Evolutionary conservation across 2,797 vertebrate species (phyloP).

Genomic region (Triplophysa bombifrons): DNA sequence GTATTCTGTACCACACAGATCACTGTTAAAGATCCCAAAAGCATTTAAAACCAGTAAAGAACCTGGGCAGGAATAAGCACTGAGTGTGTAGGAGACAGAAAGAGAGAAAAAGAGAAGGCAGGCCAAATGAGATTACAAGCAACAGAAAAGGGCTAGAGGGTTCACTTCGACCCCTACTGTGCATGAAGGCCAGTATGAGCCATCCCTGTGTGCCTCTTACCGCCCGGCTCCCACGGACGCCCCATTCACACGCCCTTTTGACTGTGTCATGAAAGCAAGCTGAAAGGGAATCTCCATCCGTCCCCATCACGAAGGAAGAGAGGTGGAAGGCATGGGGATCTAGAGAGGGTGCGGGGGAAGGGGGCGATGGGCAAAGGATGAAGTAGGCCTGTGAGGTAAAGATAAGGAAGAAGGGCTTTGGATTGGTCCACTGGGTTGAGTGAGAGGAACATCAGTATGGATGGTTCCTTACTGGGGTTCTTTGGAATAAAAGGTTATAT

Average conservation of each 20-base stretch:
- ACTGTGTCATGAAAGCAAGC: constrained; percentile 85
- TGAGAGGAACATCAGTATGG: constrained; percentile 29
- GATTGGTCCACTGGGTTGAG: background rate
- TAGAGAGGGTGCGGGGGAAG: constrained; percentile 66
- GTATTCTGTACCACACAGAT: background rate
- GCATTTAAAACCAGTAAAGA: constrained; percentile 18
- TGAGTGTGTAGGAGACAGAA: constrained; percentile 72
- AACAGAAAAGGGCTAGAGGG: constrained; percentile 84
- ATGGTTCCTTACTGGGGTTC: background rate
- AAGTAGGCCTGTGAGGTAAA: constrained; percentile 54
- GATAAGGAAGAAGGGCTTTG: constrained; percentile 17
- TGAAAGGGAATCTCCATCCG: constrained; percentile 90
- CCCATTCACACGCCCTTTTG: constrained; percentile 99
- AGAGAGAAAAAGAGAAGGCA: constrained; percentile 76
- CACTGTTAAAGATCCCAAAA: constrained; percentile 1
- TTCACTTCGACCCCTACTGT: constrained; percentile 95
- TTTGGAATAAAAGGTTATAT: constrained; percentile 40
- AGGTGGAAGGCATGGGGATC: constrained; percentile 61
- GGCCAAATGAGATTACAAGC: constrained; percentile 90
- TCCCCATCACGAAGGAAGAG: constrained; percentile 64
- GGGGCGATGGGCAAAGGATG: constrained; percentile 62
- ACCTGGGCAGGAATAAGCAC: constrained; percentile 70
- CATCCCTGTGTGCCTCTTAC: constrained; percentile 75
- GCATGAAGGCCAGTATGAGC: constrained; percentile 86
- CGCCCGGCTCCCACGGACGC: constrained; percentile 83